Evolutionary conservation across 2,113 vertebrate genomes (phyloP).

Genomic region (Archocentrus centrarchus): DNA sequence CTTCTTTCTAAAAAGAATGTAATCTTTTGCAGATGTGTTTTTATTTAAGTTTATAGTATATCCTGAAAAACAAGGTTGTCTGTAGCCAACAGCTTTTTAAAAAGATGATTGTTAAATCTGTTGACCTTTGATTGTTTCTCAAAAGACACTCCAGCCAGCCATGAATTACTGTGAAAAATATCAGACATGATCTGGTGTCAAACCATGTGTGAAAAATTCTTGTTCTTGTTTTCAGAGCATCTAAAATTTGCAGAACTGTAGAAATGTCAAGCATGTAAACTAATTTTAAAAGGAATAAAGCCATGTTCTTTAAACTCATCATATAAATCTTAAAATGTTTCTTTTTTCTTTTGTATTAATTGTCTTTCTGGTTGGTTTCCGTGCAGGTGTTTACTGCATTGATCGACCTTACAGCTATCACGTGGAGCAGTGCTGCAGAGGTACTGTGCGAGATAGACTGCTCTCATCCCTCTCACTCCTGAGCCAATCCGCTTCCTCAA

Average conservation of each 20-base stretch:
- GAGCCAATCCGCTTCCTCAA: not conserved
- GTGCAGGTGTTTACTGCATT: conserved; percentile 87
- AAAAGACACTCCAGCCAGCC: too few species aligned
- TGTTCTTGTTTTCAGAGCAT: not conserved
- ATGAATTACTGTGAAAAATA: not conserved
- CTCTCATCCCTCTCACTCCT: conserved; percentile 2
- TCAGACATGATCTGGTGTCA: too few species aligned
- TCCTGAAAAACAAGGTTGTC: too few species aligned
- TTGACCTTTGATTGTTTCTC: too few species aligned
- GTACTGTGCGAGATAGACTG: conserved; percentile 78
- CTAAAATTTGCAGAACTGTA: not conserved
- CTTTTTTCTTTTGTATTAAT: not conserved
- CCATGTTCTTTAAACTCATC: not conserved
- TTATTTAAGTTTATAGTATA: not conserved
- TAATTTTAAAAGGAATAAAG: not conserved
- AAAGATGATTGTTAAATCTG: not conserved
- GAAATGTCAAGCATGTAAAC: not conserved
- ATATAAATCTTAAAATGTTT: not conserved
- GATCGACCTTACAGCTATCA: conserved; percentile 91
- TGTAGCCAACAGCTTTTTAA: not conserved
- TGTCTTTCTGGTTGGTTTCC: conserved; percentile 29
- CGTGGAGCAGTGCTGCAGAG: conserved; percentile 91
- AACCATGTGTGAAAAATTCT: too few species aligned
- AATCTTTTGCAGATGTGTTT: too few species aligned
- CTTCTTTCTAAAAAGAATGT: not conserved